These are phyloP conservation scores for Andrena fulva DNA, from an alignment of 2,888 invertebrate species.

Conservation along the genomic window DNA sequence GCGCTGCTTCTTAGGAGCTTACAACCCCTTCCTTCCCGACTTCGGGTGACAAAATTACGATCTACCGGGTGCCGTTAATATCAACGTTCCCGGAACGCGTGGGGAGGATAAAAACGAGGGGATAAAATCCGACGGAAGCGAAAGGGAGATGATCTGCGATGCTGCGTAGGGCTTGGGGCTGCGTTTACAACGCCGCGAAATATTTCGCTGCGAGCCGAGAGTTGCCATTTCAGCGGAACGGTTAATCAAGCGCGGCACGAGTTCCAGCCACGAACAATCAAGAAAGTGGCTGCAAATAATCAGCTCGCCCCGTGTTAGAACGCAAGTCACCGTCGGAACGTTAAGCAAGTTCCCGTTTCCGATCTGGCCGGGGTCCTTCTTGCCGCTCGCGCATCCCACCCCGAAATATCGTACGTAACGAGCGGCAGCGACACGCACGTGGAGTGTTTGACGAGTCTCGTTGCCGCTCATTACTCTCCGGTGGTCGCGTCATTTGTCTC, in stretches of 20 bases:
- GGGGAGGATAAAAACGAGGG: constrained; percentile 28
- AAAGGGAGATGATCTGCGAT: constrained; percentile 75
- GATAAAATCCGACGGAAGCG: not conserved
- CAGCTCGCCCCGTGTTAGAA: not conserved
- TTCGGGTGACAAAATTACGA: constrained; percentile 83
- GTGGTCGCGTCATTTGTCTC: constrained; percentile 78
- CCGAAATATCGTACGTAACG: constrained; percentile 8
- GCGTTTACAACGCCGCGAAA: not conserved
- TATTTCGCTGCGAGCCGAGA: too few species aligned
- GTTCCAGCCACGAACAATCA: not conserved
- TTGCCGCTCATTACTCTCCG: constrained; percentile 76
- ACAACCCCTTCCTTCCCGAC: constrained; percentile 70
- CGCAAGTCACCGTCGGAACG: constrained; percentile 42
- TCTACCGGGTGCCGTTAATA: constrained; percentile 82
- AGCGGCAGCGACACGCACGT: constrained; percentile 49
- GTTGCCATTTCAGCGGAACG: not conserved
- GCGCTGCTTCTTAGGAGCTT: constrained; percentile 53
- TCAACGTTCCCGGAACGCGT: constrained; percentile 65
- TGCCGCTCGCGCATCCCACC: not conserved
- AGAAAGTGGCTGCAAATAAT: constrained; percentile 18
- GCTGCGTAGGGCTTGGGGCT: constrained; percentile 29
- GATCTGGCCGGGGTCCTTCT: constrained; percentile 14
- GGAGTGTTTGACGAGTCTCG: constrained; percentile 65
- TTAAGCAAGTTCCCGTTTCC: constrained; percentile 23
- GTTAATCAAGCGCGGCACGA: not conserved